A percentile compares a stretch with the other conserved stretches of the same genome.
phyloP scores from a whole-genome alignment of 1,140 invertebrate species.

The Lethrus apterus region DNA sequence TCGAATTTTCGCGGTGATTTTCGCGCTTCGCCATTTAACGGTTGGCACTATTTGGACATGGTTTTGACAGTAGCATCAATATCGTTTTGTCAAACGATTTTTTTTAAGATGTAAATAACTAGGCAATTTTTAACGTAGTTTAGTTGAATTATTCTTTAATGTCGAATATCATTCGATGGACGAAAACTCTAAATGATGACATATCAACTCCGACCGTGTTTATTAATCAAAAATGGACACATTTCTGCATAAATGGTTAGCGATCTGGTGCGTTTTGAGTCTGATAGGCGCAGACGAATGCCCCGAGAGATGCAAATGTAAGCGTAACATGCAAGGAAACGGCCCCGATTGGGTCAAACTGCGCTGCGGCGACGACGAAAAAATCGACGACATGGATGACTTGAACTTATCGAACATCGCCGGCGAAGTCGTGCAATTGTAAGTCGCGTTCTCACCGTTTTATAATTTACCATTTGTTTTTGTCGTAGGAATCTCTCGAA shows the following conservation, averaged over 20 bases:
- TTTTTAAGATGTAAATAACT: no score
- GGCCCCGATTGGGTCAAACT: slow-evolving; percentile 38
- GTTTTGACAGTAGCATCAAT: no score
- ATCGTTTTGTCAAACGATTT: no score
- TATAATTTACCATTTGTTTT: slow-evolving; percentile 17
- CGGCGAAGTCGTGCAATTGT: slow-evolving; percentile 41
- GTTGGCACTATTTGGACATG: no score
- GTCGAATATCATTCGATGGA: no score
- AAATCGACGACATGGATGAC: slow-evolving; percentile 41
- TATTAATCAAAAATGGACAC: not conserved
- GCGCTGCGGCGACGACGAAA: slow-evolving; percentile 40
- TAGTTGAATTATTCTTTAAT: no score
- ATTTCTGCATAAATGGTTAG: not conserved
- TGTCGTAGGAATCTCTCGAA: slow-evolving; percentile 37
- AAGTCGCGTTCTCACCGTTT: slow-evolving; percentile 26
- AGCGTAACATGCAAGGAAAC: slow-evolving; percentile 30
- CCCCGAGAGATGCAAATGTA: slow-evolving; percentile 34
- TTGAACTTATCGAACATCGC: slow-evolving; percentile 42
- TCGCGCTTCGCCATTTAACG: no score
- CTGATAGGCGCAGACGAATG: slow-evolving; percentile 22
- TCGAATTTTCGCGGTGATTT: no score
- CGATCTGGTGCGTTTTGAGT: not conserved
- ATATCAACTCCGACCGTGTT: no score
- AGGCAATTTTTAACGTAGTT: no score
- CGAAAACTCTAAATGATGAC: no score